Conservation (phyloP, 2,888 invertebrate species). For the Allacma fusca region DNA sequence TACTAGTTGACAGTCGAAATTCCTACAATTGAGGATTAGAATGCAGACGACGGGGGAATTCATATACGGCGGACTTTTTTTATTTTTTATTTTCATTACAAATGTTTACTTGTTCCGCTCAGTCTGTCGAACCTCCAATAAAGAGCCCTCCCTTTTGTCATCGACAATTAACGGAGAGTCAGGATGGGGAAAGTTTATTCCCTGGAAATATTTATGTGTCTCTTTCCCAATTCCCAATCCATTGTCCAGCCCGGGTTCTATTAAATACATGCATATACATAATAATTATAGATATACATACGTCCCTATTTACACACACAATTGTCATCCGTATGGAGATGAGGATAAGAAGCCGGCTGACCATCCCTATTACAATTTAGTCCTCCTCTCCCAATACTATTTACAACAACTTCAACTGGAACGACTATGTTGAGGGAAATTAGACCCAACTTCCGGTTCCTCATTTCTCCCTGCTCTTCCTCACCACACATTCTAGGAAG, state of each 20-base stretch:
- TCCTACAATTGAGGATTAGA: too few relatives aligned
- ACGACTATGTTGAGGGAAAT: too few relatives aligned
- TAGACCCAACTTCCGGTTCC: too few relatives aligned
- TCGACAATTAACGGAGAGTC: not conserved
- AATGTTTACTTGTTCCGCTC: conserved; percentile 28
- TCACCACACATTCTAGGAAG: too few relatives aligned
- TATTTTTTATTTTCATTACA: not conserved
- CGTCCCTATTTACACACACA: too few relatives aligned
- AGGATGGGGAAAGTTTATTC: conserved; percentile 2
- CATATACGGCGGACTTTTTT: not conserved
- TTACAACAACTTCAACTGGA: too few relatives aligned
- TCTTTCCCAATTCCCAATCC: too few relatives aligned
- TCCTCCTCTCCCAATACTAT: too few relatives aligned
- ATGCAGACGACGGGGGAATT: not conserved
- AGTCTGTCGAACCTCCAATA: conserved; percentile 15
- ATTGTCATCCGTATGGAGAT: too few relatives aligned
- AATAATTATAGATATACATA: not conserved
- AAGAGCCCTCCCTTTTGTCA: conserved; percentile 20
- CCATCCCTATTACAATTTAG: too few relatives aligned
- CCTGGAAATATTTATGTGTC: not conserved
- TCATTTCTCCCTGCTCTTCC: too few relatives aligned
- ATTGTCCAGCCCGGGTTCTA: not conserved
- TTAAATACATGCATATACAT: not conserved
- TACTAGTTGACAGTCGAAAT: not conserved
- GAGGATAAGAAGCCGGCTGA: too few relatives aligned